Percentiles rank a stretch among this genome's conserved stretches.
phyloP scores from a whole-genome alignment of 2,113 vertebrate species.

The Ciconia maguari region DNA sequence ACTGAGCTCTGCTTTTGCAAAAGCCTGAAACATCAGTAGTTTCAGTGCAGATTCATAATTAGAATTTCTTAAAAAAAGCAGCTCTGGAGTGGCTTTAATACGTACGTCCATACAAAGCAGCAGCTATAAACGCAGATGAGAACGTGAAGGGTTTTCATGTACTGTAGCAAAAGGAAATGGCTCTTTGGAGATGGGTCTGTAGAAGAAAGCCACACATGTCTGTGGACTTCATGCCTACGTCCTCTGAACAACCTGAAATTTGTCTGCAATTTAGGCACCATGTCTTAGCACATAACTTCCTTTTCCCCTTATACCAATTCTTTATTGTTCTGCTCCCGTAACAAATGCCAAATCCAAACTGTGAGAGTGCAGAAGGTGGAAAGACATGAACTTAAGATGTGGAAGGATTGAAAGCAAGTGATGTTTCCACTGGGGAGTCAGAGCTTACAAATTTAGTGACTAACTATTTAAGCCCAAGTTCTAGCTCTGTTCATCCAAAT shows the following conservation, averaged over 20 bases:
- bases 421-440: not conserved
- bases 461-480: not conserved
- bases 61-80: not conserved
- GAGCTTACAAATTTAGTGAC: not conserved
- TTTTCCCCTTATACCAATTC: not conserved
- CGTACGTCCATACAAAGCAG: not conserved
- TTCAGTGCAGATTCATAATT: not conserved
- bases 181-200: not conserved
- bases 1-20: conserved; percentile 29
- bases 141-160: not conserved
- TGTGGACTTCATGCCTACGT: not conserved
- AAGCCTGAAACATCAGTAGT: not conserved
- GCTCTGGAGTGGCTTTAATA: not conserved
- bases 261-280: not conserved
- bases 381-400: not conserved
- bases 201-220: not conserved
- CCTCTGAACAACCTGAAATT: not conserved
- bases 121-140: not conserved
- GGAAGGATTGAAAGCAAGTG: not conserved
- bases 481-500: not conserved
- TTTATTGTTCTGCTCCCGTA: not conserved
- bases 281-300: not conserved
- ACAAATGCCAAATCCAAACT: not conserved
- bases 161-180: not conserved
- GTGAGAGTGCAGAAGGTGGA: not conserved